Percentiles rank a stretch among this genome's conserved stretches.
Conservation (phyloP, 2,797 vertebrate genomes). For the Remorina albescens region DNA sequence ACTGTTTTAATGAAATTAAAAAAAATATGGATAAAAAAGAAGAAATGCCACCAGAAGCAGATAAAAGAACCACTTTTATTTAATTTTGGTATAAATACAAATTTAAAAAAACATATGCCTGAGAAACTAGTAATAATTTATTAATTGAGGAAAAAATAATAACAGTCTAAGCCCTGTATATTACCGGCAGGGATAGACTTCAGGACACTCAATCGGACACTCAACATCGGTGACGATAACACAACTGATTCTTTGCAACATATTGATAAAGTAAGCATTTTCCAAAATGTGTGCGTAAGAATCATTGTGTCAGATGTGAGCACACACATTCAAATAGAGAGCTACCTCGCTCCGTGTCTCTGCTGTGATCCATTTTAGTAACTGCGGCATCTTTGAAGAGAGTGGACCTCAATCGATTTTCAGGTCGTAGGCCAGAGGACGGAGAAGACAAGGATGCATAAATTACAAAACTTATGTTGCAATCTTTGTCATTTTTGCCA, state of each 20-base stretch:
- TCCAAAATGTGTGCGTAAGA: neutral
- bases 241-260: neutral
- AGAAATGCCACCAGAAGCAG: neutral
- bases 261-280: neutral
- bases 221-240: neutral
- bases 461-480: slow-evolving; percentile 13
- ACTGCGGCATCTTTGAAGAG: slow-evolving; percentile 27
- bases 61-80: slow-evolving; percentile 6
- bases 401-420: slow-evolving; percentile 27
- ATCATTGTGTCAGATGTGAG: slow-evolving; percentile 1
- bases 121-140: neutral
- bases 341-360: neutral
- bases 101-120: neutral
- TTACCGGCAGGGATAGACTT: slow-evolving; percentile 7
- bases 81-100: neutral
- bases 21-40: neutral
- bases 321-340: neutral
- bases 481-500: neutral
- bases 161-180: neutral
- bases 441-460: slow-evolving; percentile 3
- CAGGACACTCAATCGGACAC: slow-evolving; percentile 39
- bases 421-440: slow-evolving; percentile 10
- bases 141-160: neutral
- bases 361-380: slow-evolving; percentile 14
- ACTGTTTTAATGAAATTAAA: neutral